Evolutionary conservation across 2,113 vertebrate genomes (phyloP).

Genomic region (Vombatus ursinus): DNA sequence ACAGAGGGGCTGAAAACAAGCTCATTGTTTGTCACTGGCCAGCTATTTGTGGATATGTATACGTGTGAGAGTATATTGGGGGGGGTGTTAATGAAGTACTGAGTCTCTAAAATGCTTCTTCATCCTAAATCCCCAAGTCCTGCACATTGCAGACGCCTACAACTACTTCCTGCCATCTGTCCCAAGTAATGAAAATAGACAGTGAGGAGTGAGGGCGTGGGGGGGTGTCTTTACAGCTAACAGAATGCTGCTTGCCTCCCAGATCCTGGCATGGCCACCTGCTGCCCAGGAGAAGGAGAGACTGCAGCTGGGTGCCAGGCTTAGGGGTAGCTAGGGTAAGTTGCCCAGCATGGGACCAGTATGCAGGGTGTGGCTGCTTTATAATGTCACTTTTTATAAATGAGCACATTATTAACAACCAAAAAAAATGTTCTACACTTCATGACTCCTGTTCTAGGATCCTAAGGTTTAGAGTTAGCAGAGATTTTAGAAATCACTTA

Average conservation of each 20-base stretch:
- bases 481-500: not conserved
- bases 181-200: slow-evolving; percentile 61
- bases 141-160: slow-evolving; percentile 56
- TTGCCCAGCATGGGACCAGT: no score
- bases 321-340: not conserved
- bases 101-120: not conserved
- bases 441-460: not conserved
- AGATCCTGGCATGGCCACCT: not conserved
- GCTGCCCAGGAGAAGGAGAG: not conserved
- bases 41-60: not conserved
- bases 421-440: not conserved
- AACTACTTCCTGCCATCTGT: slow-evolving; percentile 71
- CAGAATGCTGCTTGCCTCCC: not conserved
- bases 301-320: not conserved
- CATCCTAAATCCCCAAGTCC: slow-evolving; percentile 7
- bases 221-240: not conserved
- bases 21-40: not conserved
- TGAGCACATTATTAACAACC: not conserved
- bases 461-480: not conserved
- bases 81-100: not conserved
- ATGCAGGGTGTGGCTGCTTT: not conserved
- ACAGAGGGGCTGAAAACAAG: not conserved
- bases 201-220: not conserved
- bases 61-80: not conserved
- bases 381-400: not conserved